Evolutionary conservation across 1,140 invertebrate genomes (phyloP).

Genomic region (Anadara kagoshimensis): DNA sequence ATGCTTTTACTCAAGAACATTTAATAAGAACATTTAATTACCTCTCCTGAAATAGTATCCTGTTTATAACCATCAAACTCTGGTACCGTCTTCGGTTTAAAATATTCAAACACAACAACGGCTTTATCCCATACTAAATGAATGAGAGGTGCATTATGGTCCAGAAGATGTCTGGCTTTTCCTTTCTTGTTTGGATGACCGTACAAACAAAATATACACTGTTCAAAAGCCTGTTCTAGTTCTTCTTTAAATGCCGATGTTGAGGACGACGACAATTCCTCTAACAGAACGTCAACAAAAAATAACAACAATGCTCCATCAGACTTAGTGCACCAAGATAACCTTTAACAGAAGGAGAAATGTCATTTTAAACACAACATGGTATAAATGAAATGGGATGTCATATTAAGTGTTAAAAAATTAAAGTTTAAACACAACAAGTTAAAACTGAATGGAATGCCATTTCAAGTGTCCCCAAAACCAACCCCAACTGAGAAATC

Average conservation of each 20-base stretch:
- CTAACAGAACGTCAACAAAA: constrained; percentile 81
- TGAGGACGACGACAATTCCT: constrained; percentile 77
- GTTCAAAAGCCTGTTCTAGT: constrained; percentile 85
- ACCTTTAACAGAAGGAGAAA: constrained; percentile 67
- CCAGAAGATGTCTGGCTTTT: constrained; percentile 82
- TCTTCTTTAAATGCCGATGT: constrained; percentile 74
- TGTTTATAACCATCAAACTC: constrained; percentile 87
- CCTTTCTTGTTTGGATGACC: constrained; percentile 87
- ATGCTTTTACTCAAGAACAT: too few relatives aligned
- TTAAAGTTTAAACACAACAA: too few relatives aligned
- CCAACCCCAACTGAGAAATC: too few relatives aligned
- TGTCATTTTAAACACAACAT: background rate
- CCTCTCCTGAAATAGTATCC: constrained; percentile 80
- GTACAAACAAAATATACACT: constrained; percentile 92
- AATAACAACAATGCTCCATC: constrained; percentile 86
- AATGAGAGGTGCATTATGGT: constrained; percentile 85
- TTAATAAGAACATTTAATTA: too few relatives aligned
- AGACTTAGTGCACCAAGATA: constrained; percentile 84
- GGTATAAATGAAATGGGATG: too few relatives aligned
- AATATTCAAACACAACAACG: constrained; percentile 88
- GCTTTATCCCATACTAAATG: constrained; percentile 86
- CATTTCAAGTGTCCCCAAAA: too few relatives aligned
- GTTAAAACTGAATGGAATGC: too few relatives aligned
- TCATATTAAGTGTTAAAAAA: too few relatives aligned
- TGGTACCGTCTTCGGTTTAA: constrained; percentile 85